Conservation (phyloP, 2,113 vertebrate genomes). For the Phalacrocorax brasilianus region DNA sequence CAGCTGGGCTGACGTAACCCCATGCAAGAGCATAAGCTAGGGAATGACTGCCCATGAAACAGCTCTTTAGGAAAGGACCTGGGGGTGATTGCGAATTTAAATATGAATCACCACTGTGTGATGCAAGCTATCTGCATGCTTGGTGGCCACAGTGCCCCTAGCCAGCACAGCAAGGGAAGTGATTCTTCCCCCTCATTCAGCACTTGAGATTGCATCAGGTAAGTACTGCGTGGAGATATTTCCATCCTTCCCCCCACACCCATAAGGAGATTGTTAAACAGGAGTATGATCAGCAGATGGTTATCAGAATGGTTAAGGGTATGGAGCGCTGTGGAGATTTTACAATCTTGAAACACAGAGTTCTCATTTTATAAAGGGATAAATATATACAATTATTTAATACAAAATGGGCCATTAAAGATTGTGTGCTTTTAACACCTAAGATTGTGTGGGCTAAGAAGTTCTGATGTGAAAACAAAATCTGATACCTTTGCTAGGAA, state of each 20-base stretch:
- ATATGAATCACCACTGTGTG: neutral
- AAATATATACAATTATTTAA: neutral
- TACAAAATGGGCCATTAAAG: neutral
- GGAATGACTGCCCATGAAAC: neutral
- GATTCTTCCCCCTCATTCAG: neutral
- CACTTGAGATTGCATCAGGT: neutral
- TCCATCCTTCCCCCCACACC: neutral
- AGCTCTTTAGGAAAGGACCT: neutral
- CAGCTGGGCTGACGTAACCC: neutral
- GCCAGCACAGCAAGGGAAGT: neutral
- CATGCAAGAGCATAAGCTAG: neutral
- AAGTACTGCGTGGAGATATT: neutral
- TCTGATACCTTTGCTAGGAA: neutral
- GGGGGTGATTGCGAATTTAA: neutral
- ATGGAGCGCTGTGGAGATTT: neutral
- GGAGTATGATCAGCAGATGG: neutral
- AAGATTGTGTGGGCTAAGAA: neutral
- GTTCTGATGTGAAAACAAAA: slow-evolving; percentile 31
- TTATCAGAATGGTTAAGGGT: neutral
- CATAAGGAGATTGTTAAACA: neutral
- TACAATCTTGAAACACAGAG: neutral
- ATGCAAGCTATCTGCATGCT: neutral
- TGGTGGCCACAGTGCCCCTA: neutral
- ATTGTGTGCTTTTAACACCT: neutral
- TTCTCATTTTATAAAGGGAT: neutral